Base-by-base conservation (phyloP, 2,888 invertebrate genomes). In the Peribatodes rhomboidaria region DNA sequence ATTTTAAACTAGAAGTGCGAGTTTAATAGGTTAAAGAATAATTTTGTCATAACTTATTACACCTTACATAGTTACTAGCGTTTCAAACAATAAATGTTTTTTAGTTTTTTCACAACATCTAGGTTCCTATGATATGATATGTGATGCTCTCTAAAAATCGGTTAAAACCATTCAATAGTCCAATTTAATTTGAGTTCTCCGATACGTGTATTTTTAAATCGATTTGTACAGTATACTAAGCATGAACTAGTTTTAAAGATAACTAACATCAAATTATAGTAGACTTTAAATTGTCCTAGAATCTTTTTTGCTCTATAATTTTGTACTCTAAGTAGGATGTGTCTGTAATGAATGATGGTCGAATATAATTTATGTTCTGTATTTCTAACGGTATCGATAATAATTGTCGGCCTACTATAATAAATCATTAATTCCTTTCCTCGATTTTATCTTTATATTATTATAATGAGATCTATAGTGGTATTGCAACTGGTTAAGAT, bases 401-500 rank as follows among this genome's bases (percentile, higher is more conserved):
- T 59, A 55, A 65, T 60, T 56, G 50, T 65, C 14, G 49, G 59
- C 18, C 42, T 50, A 27, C 33, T 42, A 42, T 49, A 65, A 60
- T 65, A 56, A 65, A 65, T 65, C 60, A 55, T 59, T 33, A 37
- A 54, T 54, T 59, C 59, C 46, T 31, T 63, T 52, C 16, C 41
- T 54, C 42, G 55, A 55, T 57, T 39, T 20, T 57, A 33, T 39
- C 42, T 20, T 39, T 18, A 13, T 39, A 31, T 35, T 60, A 42
- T 52, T 41, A 49, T 47, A 47, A 27, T 49, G 47, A 20, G 18
- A 41, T 18, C n/a, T n/a, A 41, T 16, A 42, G 20, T 42, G 42
- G 18, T 20, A 42, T 42, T 42, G 16, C 10, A 18, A 18, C 42
- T 42, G 18, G 16, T 42, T 42, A 8, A 8, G 8, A 6, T 18